These are phyloP conservation scores for Parapristionchus giblindavisi DNA, from an alignment of 2,888 invertebrate genomes.

Conservation along the genomic window DNA sequence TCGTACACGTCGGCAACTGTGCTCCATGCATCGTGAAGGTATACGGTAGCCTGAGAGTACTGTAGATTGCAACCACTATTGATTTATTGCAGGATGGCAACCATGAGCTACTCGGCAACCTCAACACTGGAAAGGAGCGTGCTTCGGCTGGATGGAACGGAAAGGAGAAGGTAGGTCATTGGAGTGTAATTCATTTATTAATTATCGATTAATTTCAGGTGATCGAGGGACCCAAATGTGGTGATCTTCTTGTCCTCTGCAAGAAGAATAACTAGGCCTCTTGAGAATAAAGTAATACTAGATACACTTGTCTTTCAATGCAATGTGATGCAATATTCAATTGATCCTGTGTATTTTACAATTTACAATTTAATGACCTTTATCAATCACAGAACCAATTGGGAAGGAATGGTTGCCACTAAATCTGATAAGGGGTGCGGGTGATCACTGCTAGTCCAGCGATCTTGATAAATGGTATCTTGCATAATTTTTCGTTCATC, in stretches of 20 bases:
- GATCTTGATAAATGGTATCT: no score
- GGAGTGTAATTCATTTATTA: not conserved
- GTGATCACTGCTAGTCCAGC: no score
- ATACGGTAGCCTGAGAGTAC: constrained; percentile 31
- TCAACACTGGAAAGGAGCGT: constrained; percentile 51
- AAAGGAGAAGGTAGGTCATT: constrained; percentile 53
- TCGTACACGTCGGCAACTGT: constrained; percentile 55
- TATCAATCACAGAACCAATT: no score
- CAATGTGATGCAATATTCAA: no score
- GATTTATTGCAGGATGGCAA: constrained; percentile 35
- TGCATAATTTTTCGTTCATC: no score
- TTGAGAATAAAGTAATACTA: no score
- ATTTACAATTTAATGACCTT: no score
- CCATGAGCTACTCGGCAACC: constrained; percentile 55
- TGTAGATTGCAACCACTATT: no score
- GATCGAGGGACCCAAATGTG: constrained; percentile 9
- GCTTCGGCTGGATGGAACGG: constrained; percentile 56
- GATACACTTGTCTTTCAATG: no score
- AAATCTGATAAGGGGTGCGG: no score
- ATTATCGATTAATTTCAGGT: not conserved
- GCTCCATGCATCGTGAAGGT: constrained; percentile 58
- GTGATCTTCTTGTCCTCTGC: constrained; percentile 17
- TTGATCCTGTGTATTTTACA: no score
- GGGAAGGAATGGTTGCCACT: no score
- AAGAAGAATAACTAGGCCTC: constrained; percentile 19